These are phyloP conservation scores for Scolanthus callimorphus DNA, from an alignment of 92 coral and sea anemone species.

Conservation along the genomic window DNA sequence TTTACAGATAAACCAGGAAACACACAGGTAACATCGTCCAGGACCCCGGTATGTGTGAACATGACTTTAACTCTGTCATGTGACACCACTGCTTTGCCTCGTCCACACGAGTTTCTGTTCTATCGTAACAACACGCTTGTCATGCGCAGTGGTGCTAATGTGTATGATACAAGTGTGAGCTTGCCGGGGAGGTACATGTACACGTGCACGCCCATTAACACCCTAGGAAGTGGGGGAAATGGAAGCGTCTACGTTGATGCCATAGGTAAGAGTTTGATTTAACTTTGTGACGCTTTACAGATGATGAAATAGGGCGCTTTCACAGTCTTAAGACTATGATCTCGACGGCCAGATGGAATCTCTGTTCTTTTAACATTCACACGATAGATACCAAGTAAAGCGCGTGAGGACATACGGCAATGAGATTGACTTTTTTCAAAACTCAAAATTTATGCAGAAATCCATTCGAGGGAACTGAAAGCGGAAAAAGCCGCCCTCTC, in stretches of 20 bases:
- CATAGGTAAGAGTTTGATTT: not conserved
- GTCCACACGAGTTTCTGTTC: not conserved
- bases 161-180: not conserved
- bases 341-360: too few relatives aligned
- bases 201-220: not conserved
- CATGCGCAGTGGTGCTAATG: not conserved
- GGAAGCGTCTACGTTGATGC: not conserved
- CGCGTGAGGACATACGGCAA: too few relatives aligned
- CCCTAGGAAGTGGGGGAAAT: not conserved
- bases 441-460: too few relatives aligned
- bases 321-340: too few relatives aligned
- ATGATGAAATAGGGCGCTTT: too few relatives aligned
- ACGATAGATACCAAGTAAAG: too few relatives aligned
- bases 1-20: slow-evolving; percentile 1
- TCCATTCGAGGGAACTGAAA: too few relatives aligned
- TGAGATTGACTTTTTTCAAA: too few relatives aligned
- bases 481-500: too few relatives aligned
- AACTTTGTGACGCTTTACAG: not conserved
- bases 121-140: not conserved
- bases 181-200: not conserved
- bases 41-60: not conserved
- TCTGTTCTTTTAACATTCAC: too few relatives aligned
- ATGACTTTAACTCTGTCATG: not conserved
- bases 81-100: not conserved
- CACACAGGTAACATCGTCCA: not conserved